A percentile compares a stretch with the other conserved stretches of the same genome.
phyloP scores from a whole-genome alignment of 2,888 invertebrate species.

The Acronicta aceris region DNA sequence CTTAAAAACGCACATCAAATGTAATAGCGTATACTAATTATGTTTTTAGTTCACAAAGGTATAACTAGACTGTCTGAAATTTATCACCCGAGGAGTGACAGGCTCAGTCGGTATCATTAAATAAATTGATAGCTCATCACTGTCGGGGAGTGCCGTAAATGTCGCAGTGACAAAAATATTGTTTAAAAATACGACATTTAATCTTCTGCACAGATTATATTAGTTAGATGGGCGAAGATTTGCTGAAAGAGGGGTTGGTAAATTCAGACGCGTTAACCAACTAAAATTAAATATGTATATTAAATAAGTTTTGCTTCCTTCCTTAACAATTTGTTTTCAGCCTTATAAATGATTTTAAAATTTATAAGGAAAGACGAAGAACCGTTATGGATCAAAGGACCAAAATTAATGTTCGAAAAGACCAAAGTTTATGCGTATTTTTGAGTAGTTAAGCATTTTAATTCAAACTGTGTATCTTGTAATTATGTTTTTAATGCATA shows the following conservation, averaged over 20 bases:
- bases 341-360: too few relatives aligned
- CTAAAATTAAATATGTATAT: too few relatives aligned
- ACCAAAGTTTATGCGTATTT: too few relatives aligned
- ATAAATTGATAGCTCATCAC: constrained; percentile 50
- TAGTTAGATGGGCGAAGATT: too few relatives aligned
- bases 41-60: constrained; percentile 35
- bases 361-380: background rate
- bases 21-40: constrained; percentile 37
- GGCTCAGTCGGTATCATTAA: constrained; percentile 43
- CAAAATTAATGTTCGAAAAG: background rate
- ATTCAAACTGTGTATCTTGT: too few relatives aligned
- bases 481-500: too few relatives aligned
- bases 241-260: too few relatives aligned
- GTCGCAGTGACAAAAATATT: constrained; percentile 41
- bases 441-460: too few relatives aligned
- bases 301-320: too few relatives aligned
- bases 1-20: constrained; percentile 19
- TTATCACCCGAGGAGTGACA: constrained; percentile 38
- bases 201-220: constrained; percentile 25
- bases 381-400: background rate
- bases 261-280: too few relatives aligned
- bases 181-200: constrained; percentile 37
- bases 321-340: too few relatives aligned
- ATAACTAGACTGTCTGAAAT: constrained; percentile 39
- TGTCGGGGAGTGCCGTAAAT: constrained; percentile 36